These are phyloP conservation scores for Dicycla oo DNA, from an alignment of 2,888 invertebrate species.

Conservation along the genomic window DNA sequence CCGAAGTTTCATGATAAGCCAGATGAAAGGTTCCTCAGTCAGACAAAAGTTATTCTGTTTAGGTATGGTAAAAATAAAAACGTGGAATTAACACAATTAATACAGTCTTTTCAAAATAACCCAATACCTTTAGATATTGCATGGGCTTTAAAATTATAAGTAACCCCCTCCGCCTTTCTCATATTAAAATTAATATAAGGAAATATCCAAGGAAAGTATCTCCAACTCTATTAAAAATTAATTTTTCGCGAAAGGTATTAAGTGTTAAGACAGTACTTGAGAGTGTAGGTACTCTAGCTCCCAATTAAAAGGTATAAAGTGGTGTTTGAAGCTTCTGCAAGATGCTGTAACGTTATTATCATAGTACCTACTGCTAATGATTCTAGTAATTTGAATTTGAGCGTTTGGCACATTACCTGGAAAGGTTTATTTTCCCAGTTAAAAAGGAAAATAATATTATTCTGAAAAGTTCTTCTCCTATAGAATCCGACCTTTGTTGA, in stretches of 20 bases:
- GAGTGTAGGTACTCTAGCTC: slow-evolving; percentile 2
- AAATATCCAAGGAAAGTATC: slow-evolving; percentile 10
- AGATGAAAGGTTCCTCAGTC: too few relatives aligned
- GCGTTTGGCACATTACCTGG: too few relatives aligned
- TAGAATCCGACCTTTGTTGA: neutral
- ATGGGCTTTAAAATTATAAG: neutral
- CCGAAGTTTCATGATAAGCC: too few relatives aligned
- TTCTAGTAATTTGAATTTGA: slow-evolving; percentile 12
- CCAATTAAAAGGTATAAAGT: slow-evolving; percentile 25
- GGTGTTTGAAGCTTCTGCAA: neutral
- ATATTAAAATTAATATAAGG: slow-evolving; percentile 18
- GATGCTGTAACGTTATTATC: neutral
- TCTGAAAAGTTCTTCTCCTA: neutral
- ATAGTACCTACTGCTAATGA: slow-evolving; percentile 2
- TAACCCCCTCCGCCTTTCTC: neutral
- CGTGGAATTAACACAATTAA: neutral
- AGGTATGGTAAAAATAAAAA: neutral
- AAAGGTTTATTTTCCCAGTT: neutral
- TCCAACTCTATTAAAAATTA: slow-evolving; percentile 29
- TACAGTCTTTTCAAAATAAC: neutral
- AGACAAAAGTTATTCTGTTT: too few relatives aligned
- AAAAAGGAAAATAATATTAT: neutral
- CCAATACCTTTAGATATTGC: neutral
- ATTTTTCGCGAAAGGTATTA: slow-evolving; percentile 33
- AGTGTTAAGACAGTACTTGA: slow-evolving; percentile 11